These are phyloP conservation scores for Xestia sexstrigata DNA, from an alignment of 2,888 invertebrate species.

Conservation along the genomic window DNA sequence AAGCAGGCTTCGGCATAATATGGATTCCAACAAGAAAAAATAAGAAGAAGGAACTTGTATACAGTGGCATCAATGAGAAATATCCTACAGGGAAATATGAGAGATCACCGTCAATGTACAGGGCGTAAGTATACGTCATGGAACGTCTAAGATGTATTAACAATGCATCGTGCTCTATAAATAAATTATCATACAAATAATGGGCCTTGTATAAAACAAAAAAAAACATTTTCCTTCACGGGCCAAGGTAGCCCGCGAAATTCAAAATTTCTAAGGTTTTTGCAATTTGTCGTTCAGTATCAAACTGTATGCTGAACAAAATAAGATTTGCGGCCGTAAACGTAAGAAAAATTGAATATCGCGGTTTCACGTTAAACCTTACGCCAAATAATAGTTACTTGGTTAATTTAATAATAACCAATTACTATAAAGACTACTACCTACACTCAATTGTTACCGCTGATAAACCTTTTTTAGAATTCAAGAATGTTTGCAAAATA, in stretches of 20 bases:
- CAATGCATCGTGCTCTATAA: neutral
- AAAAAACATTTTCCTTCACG: too few species aligned
- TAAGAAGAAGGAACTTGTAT: constrained; percentile 81
- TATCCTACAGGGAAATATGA: constrained; percentile 72
- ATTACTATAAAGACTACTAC: neutral
- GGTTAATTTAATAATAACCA: neutral
- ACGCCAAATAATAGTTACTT: neutral
- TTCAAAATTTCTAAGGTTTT: neutral
- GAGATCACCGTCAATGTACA: constrained; percentile 84
- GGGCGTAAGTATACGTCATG: constrained; percentile 77
- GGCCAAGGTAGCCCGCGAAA: neutral
- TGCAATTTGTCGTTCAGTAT: neutral
- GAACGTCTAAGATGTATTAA: neutral
- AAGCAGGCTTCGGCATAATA: constrained; percentile 82
- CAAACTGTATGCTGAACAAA: too few species aligned
- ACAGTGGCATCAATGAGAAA: constrained; percentile 78
- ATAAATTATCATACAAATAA: neutral
- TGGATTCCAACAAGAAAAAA: constrained; percentile 84
- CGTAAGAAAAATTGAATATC: neutral
- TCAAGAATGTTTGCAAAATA: neutral
- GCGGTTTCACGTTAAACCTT: too few species aligned
- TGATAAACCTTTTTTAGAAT: neutral
- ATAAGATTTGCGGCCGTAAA: neutral
- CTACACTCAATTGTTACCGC: neutral
- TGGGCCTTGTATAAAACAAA: neutral